Base-by-base conservation (phyloP, 1,140 invertebrate species). In the Drosophila cardini region DNA sequence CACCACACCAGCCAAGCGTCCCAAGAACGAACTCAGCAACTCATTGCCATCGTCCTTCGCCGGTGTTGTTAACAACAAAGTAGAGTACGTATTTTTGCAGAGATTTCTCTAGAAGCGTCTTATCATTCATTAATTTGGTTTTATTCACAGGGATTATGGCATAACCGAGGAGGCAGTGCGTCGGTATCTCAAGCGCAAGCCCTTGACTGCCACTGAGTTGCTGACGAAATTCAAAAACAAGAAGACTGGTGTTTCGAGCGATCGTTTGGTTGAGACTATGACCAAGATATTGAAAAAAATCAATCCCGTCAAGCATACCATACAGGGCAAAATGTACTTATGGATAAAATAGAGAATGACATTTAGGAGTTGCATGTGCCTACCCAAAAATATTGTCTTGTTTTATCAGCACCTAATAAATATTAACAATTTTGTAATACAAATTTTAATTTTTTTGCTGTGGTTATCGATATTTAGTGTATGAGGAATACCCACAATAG, bases 151-250 rank as follows among this genome's bases (percentile, higher is more conserved):
- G 89, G 95, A 97, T 83, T 97, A 97, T 79, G 97, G 97, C 16
- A 97, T 98, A 13, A 97, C 97, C 2, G 98, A 99, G 92, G 98
- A 99, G 79, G 96, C 97, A 1, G 97, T 99, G 4, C 93, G 97
- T 15, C 94, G 98, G 13, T 99, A 99, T 92, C 93, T 99, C 13
- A 96, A 97, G 83, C 94, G 98, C 0, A 99, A 99, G 90, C 98
- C 98, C 2, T 98, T 99, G 96, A 99, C 98, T 0, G 97, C 98
- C 0, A 98, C 97, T 0, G 98, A 99, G 91, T 92, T 99, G 11
- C 91, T 99, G 5, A 97, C 98, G 45, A 99, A 99, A 93, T 98
- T 99, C 93, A 98, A 98, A 92, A 97, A 96, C 16, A 98, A 98
- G 91, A 97, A 98, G 81, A 97, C 96, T n/a, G 97, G 97, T 9